These are phyloP conservation scores for Zeus faber DNA, from an alignment of 2,113 vertebrate genomes.

Conservation along the genomic window DNA sequence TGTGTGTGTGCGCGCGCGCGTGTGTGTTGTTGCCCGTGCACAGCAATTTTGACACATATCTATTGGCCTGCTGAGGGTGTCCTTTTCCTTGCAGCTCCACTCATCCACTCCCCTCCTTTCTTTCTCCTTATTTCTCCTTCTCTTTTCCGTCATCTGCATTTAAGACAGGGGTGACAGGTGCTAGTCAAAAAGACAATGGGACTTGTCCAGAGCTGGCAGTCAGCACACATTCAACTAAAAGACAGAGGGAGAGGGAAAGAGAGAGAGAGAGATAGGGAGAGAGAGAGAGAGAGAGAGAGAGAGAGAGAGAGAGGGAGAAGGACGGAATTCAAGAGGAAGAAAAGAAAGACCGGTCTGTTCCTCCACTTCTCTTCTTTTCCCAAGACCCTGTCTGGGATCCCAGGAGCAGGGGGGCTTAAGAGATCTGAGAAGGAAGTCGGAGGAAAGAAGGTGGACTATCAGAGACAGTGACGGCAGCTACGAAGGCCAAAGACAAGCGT, in stretches of 20 bases:
- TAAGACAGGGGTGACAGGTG: slow-evolving; percentile 67
- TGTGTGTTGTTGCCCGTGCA: slow-evolving; percentile 27
- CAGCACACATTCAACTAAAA: slow-evolving; percentile 26
- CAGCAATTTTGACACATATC: slow-evolving; percentile 38
- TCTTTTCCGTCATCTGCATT: slow-evolving; percentile 15
- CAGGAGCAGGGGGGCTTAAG: neutral
- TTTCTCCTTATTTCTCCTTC: neutral
- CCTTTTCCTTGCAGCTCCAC: slow-evolving; percentile 43
- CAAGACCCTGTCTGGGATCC: too few relatives aligned
- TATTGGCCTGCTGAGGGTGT: slow-evolving; percentile 56
- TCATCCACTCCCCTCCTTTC: slow-evolving; percentile 17
- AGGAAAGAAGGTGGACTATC: too few relatives aligned
- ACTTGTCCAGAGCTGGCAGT: slow-evolving; percentile 42
- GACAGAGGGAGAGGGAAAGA: slow-evolving; percentile 17
- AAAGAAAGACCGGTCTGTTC: neutral
- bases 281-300: slow-evolving; percentile 25
- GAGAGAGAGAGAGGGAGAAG: slow-evolving; percentile 28
- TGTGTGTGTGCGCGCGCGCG: slow-evolving; percentile 19
- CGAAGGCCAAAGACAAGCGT: too few relatives aligned
- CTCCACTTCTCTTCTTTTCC: neutral
- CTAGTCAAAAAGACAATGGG: slow-evolving; percentile 56
- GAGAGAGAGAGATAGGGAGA: slow-evolving; percentile 30
- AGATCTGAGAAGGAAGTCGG: neutral
- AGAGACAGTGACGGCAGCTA: too few relatives aligned
- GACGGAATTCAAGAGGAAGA: slow-evolving; percentile 33